These are phyloP conservation scores for Lerema accius DNA, from an alignment of 1,140 invertebrate genomes.

Conservation along the genomic window DNA sequence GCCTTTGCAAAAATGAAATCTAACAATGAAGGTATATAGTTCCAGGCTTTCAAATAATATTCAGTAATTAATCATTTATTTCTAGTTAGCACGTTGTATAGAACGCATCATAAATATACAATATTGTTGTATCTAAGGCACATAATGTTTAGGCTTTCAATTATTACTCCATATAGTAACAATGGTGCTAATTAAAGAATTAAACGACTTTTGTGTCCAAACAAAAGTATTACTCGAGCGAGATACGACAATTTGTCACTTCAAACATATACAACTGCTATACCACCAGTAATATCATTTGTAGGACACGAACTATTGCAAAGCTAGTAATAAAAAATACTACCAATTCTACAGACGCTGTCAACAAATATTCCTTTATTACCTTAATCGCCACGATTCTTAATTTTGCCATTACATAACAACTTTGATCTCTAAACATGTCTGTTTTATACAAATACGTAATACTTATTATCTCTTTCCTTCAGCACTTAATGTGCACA, in stretches of 20 bases:
- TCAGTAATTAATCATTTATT: conserved; percentile 65
- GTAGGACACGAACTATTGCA: conserved; percentile 60
- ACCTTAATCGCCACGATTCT: conserved; percentile 47
- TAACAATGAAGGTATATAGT: conserved; percentile 67
- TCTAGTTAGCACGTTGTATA: conserved; percentile 82
- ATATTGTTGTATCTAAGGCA: conserved; percentile 83
- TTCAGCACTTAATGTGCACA: conserved; percentile 55
- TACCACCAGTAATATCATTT: conserved; percentile 40
- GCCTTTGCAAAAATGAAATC: conserved; percentile 70
- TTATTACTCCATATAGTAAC: conserved; percentile 77
- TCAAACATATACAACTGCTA: not conserved
- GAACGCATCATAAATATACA: conserved; percentile 82
- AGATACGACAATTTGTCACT: not conserved
- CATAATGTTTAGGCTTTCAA: conserved; percentile 82
- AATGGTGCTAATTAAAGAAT: conserved; percentile 72
- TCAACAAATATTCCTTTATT: conserved; percentile 58
- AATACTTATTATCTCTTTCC: conserved; percentile 49
- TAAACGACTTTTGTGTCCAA: conserved; percentile 45
- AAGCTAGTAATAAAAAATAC: conserved; percentile 70
- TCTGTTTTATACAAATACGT: conserved; percentile 51
- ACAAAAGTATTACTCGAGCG: conserved; percentile 44
- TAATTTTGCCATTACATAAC: conserved; percentile 55
- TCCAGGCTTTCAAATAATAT: conserved; percentile 74
- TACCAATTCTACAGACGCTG: conserved; percentile 68
- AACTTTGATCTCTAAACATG: conserved; percentile 73